These are phyloP conservation scores for Halichoeres trimaculatus DNA, from an alignment of 2,113 vertebrate genomes.

Conservation along the genomic window DNA sequence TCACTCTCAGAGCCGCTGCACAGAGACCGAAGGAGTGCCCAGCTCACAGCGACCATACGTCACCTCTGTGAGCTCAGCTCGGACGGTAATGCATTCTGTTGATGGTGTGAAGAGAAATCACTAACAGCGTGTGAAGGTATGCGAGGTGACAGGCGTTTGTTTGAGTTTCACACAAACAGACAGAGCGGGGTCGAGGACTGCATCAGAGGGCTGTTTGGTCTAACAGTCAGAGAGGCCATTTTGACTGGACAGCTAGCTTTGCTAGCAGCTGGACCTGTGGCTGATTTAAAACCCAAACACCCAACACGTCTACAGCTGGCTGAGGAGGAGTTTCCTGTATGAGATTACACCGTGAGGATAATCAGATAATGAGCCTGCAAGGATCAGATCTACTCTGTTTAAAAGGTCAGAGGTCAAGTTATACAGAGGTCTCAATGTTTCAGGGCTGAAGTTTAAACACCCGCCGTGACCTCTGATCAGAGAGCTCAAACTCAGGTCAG, in stretches of 20 bases:
- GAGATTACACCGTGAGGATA: slow-evolving; percentile 54
- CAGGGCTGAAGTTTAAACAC: slow-evolving; percentile 47
- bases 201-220: too few species aligned
- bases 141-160: slow-evolving; percentile 59
- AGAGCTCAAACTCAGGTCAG: slow-evolving; percentile 38
- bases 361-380: slow-evolving; percentile 68
- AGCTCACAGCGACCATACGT: too few species aligned
- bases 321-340: slow-evolving; percentile 58
- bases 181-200: slow-evolving; percentile 15
- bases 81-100: slow-evolving; percentile 29
- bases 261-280: too few species aligned
- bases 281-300: slow-evolving; percentile 57
- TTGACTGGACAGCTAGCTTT: too few species aligned
- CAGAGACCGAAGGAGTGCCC: too few species aligned
- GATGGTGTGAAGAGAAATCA: slow-evolving; percentile 21
- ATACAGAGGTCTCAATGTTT: slow-evolving; percentile 57
- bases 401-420: slow-evolving; percentile 53
- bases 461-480: slow-evolving; percentile 39
- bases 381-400: slow-evolving; percentile 61
- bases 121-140: slow-evolving; percentile 43
- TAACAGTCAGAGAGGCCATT: too few species aligned
- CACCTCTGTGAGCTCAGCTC: slow-evolving; percentile 15
- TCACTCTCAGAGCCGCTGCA: not conserved
- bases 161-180: slow-evolving; percentile 73
- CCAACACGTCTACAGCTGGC: slow-evolving; percentile 11